phyloP scores from a whole-genome alignment of 1,140 invertebrate genomes.

The Bombus waltoni region DNA sequence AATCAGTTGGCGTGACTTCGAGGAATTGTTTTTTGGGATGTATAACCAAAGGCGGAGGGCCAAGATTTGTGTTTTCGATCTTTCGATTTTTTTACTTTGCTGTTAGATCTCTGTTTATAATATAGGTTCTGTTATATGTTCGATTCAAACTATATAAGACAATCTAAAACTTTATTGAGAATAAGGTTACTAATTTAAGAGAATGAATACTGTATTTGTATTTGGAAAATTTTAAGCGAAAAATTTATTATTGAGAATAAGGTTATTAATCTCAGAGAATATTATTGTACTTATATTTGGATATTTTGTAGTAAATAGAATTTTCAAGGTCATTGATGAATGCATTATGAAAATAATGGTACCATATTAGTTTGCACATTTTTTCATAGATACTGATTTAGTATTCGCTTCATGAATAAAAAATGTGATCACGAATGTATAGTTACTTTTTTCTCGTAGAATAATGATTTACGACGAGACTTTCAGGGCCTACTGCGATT shows the following conservation, averaged over 20 bases:
- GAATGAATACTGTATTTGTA: too few species aligned
- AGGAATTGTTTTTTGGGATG: conserved; percentile 34
- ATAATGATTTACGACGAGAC: background rate
- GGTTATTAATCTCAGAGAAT: background rate
- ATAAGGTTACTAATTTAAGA: too few species aligned
- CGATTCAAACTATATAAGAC: too few species aligned
- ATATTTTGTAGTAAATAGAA: background rate
- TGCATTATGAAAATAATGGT: too few species aligned
- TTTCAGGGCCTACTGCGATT: conserved; percentile 1
- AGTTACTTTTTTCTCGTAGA: background rate
- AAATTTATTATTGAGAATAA: background rate
- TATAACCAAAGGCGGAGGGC: background rate
- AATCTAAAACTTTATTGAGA: background rate
- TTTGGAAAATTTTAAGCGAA: too few species aligned
- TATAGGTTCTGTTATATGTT: background rate
- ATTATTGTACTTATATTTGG: background rate
- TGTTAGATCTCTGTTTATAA: background rate
- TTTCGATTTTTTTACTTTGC: too few species aligned
- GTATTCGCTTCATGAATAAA: background rate
- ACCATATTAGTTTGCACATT: background rate
- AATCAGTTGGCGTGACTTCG: conserved; percentile 37
- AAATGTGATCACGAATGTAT: background rate
- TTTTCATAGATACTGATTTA: background rate
- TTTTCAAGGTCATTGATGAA: background rate
- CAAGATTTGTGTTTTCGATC: too few species aligned